These are phyloP conservation scores for Cyclophora punctaria DNA, from an alignment of 2,888 invertebrate species.

Conservation along the genomic window DNA sequence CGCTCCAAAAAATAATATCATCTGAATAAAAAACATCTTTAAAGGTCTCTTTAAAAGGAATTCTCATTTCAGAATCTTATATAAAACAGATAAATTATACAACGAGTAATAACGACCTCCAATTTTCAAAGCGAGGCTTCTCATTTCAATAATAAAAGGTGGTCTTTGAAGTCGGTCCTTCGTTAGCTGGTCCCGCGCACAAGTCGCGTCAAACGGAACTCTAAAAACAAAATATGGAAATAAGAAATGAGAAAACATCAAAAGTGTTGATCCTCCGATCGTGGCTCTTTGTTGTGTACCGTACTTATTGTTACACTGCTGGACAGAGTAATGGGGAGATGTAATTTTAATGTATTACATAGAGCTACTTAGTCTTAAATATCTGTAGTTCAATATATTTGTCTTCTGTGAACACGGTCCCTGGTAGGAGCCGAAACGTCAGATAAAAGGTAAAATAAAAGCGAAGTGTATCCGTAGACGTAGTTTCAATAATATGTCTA, in stretches of 20 bases:
- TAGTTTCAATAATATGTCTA: no score
- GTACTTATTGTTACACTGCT: slow-evolving; percentile 14
- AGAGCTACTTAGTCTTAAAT: no score
- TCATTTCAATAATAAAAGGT: slow-evolving; percentile 33
- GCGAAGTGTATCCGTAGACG: no score
- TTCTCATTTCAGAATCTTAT: slow-evolving; percentile 15
- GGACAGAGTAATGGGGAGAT: slow-evolving; percentile 3
- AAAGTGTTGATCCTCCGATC: slow-evolving; percentile 41
- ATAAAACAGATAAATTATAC: slow-evolving; percentile 40
- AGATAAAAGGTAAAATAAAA: no score
- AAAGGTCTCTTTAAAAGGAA: no score
- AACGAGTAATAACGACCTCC: slow-evolving; percentile 51
- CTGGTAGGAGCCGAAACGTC: no score
- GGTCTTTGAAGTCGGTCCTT: slow-evolving; percentile 33
- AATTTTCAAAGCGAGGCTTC: slow-evolving; percentile 47
- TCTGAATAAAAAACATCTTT: no score
- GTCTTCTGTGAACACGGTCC: no score
- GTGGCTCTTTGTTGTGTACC: neutral
- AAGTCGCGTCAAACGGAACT: slow-evolving; percentile 5
- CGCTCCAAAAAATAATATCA: no score
- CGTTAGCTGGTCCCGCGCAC: slow-evolving; percentile 26
- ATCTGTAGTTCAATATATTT: no score
- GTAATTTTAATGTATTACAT: no score
- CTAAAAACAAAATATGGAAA: slow-evolving; percentile 62
- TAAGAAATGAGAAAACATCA: slow-evolving; percentile 55